phyloP scores from a whole-genome alignment of 2,888 invertebrate genomes.

The Aradus depressus region DNA sequence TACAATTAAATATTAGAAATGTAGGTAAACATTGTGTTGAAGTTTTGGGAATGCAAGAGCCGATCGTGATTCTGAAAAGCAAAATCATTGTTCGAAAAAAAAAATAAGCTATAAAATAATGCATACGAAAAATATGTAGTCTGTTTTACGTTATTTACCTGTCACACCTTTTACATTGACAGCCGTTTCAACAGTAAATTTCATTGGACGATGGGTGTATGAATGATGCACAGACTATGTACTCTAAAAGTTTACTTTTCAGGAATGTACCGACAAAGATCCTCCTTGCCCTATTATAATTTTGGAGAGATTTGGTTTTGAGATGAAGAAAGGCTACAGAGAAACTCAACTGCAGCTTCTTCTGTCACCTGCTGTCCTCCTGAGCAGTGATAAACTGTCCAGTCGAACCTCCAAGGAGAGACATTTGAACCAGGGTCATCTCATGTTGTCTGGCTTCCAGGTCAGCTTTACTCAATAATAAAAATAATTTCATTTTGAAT shows the following conservation, averaged over 20 bases:
- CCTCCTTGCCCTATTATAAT: constrained; percentile 83
- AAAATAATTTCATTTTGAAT: not conserved
- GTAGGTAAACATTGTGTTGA: too few relatives aligned
- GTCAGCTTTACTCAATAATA: constrained; percentile 37
- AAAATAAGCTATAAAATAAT: too few relatives aligned
- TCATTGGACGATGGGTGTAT: too few relatives aligned
- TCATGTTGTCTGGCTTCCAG: constrained; percentile 74
- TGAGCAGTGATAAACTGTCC: constrained; percentile 58
- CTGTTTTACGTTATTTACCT: not conserved
- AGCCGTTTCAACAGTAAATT: too few relatives aligned
- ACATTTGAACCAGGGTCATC: constrained; percentile 71
- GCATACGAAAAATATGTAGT: too few relatives aligned
- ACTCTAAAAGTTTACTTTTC: constrained; percentile 27
- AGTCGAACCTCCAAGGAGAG: constrained; percentile 55
- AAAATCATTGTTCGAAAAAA: too few relatives aligned
- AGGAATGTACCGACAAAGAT: constrained; percentile 79
- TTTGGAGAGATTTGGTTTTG: constrained; percentile 87
- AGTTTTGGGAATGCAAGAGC: too few relatives aligned
- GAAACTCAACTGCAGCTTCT: constrained; percentile 86
- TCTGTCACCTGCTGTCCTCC: constrained; percentile 75
- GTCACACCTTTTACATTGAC: not conserved
- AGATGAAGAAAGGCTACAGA: constrained; percentile 87
- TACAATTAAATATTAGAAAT: too few relatives aligned
- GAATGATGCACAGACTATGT: not conserved
- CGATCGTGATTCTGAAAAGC: too few relatives aligned